A percentile compares a stretch with the other conserved stretches of the same genome.
Conservation (phyloP, 1,140 invertebrate genomes). For the Leptinotarsa lineolata region DNA sequence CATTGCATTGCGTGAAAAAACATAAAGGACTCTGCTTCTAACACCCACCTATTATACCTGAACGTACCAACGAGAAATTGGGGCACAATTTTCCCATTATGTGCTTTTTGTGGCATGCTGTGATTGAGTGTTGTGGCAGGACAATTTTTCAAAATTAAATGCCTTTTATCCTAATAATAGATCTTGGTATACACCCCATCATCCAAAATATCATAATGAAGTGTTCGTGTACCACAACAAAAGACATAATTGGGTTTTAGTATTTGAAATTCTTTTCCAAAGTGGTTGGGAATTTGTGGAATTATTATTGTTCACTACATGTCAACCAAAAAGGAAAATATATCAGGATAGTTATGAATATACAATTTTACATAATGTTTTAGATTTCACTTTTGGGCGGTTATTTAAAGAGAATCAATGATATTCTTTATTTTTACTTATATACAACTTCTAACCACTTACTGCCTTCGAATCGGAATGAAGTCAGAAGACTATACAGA, state of each 20-base stretch:
- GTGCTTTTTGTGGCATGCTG: not conserved
- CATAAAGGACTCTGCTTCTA: not conserved
- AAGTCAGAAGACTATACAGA: no score
- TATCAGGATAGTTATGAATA: no score
- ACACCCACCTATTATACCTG: conserved; percentile 2
- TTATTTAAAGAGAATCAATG: no score
- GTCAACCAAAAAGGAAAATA: no score
- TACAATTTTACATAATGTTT: no score
- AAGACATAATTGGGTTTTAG: not conserved
- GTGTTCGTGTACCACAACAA: not conserved
- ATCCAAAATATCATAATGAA: not conserved
- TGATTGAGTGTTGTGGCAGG: not conserved
- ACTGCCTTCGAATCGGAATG: no score
- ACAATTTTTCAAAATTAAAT: conserved; percentile 5
- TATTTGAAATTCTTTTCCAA: not conserved
- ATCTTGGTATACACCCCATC: not conserved
- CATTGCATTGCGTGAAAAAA: no score
- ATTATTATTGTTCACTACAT: no score
- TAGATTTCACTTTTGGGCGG: no score
- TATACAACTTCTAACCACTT: no score
- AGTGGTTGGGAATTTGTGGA: no score
- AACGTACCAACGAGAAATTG: not conserved
- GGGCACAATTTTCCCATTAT: not conserved
- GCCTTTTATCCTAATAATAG: not conserved
- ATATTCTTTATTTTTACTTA: no score